Percentiles rank a stretch among this genome's conserved stretches.
Conservation (phyloP, 1,140 invertebrate genomes). For the Drosophila sulfurigaster region DNA sequence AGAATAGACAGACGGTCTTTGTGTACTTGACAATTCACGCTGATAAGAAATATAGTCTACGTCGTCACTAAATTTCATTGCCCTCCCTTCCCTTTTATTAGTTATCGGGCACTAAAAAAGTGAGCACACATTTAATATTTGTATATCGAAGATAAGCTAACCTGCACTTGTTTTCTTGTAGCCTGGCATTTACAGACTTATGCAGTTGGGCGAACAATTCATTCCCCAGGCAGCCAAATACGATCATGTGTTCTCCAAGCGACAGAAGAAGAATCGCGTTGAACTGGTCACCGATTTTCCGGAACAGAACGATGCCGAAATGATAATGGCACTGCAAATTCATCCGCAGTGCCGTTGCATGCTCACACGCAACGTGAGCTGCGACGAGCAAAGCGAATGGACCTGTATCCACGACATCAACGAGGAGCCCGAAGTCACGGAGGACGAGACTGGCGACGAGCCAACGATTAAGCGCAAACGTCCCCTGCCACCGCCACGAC, state of each 20-base stretch:
- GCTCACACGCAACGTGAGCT: conserved; percentile 93
- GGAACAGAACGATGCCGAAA: conserved; percentile 92
- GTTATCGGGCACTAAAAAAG: no score
- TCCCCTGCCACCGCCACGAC: not conserved
- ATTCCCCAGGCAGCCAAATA: conserved; percentile 92
- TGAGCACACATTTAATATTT: no score
- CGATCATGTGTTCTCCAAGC: conserved; percentile 92
- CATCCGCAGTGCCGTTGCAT: conserved; percentile 97
- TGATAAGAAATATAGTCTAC: no score
- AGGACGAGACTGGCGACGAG: conserved; percentile 49
- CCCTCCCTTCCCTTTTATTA: no score
- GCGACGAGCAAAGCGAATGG: conserved; percentile 95
- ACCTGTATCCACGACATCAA: conserved; percentile 96
- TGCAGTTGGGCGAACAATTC: conserved; percentile 93
- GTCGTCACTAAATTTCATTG: no score
- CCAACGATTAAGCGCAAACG: conserved; percentile 84
- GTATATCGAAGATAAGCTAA: not conserved
- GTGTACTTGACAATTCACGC: no score
- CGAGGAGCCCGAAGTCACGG: conserved; percentile 63
- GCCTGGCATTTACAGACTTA: conserved; percentile 95
- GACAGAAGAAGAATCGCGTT: conserved; percentile 91
- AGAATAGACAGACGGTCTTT: no score
- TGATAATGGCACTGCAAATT: conserved; percentile 94
- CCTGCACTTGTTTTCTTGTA: conserved; percentile 74
- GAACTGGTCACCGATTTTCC: conserved; percentile 97